Evolutionary conservation across 2,888 invertebrate species (phyloP).

Genomic region (Papilio elwesi): DNA sequence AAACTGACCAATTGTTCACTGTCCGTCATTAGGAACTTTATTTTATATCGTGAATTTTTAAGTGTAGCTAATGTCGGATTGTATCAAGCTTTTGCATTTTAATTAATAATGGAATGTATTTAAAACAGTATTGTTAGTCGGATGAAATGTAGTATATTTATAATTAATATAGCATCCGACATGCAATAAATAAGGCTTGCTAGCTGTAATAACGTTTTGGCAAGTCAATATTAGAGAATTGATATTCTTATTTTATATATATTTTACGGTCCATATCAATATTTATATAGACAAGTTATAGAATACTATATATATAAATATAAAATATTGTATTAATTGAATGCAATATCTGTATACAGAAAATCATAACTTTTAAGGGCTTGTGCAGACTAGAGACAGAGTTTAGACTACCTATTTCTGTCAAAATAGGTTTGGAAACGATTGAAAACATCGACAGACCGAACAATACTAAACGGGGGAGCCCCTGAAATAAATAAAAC

Average conservation of each 20-base stretch:
- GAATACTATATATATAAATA: neutral
- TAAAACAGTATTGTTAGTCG: conserved; percentile 19
- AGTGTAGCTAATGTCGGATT: neutral
- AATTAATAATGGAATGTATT: conserved; percentile 16
- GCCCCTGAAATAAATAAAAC: too few relatives aligned
- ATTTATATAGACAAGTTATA: neutral
- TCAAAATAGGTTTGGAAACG: neutral
- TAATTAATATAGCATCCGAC: conserved; percentile 6
- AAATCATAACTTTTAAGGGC: neutral
- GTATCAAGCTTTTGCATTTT: conserved; percentile 9
- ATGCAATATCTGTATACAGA: neutral
- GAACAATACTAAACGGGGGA: too few relatives aligned
- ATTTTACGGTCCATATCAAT: neutral
- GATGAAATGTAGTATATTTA: neutral
- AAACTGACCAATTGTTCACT: neutral
- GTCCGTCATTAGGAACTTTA: neutral
- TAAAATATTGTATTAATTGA: neutral
- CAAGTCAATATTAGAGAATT: neutral
- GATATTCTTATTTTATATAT: neutral
- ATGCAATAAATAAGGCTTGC: conserved; percentile 3
- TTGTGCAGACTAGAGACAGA: neutral
- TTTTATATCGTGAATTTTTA: neutral
- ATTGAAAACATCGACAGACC: too few relatives aligned
- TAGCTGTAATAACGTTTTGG: neutral
- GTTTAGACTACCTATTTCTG: neutral